Percentiles rank a stretch among this genome's conserved stretches.
These are phyloP conservation scores for Ectemnius continuus DNA, from an alignment of 2,888 invertebrate genomes.

Conservation along the genomic window DNA sequence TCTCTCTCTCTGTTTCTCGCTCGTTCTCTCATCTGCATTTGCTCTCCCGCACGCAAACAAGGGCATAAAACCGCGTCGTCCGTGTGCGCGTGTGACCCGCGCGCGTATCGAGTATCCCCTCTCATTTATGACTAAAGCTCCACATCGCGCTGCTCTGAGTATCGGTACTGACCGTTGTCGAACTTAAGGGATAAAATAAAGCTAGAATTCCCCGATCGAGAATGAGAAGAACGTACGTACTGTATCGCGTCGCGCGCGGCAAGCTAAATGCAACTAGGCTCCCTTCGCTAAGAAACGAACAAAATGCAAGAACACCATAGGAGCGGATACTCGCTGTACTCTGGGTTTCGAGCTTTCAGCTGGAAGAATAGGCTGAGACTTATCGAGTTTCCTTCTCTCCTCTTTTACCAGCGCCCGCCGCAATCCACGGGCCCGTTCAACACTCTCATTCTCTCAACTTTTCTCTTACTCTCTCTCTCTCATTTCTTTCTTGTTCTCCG, in stretches of 20 bases:
- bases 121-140: conserved; percentile 4
- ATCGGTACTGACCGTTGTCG: conserved; percentile 23
- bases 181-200: conserved; percentile 19
- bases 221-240: conserved; percentile 6
- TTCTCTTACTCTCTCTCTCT: background rate
- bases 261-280: conserved; percentile 27
- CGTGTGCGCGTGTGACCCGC: conserved; percentile 29
- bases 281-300: conserved; percentile 1
- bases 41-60: conserved; percentile 44
- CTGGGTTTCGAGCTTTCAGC: conserved; percentile 14
- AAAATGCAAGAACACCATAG: background rate
- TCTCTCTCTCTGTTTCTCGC: conserved; percentile 11
- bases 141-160: background rate
- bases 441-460: background rate
- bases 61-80: conserved; percentile 39
- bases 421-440: background rate
- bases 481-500: no score
- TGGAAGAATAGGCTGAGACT: background rate
- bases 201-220: conserved; percentile 25
- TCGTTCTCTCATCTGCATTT: conserved; percentile 31
- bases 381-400: background rate
- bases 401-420: background rate
- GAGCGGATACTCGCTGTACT: background rate
- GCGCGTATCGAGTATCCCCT: conserved; percentile 26
- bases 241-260: background rate